Evolutionary conservation across 2,113 vertebrate genomes (phyloP).

Genomic region (Cottus gobio): DNA sequence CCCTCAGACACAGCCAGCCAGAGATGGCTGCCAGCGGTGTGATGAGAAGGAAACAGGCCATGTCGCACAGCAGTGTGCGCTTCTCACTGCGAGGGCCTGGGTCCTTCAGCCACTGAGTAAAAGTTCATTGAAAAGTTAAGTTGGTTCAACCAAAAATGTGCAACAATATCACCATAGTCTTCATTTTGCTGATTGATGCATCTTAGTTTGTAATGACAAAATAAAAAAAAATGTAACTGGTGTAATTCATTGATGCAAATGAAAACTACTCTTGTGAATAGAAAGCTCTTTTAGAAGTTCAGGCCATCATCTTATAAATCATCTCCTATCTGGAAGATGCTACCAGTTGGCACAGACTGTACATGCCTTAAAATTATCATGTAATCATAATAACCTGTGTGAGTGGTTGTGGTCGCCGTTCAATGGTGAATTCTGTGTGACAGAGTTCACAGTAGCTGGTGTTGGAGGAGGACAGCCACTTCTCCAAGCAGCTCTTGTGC

Average conservation of each 20-base stretch:
- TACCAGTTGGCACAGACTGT: background rate
- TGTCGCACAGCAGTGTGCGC: slow-evolving; percentile 95
- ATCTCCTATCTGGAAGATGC: background rate
- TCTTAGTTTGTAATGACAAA: background rate
- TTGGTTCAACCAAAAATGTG: background rate
- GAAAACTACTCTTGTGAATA: background rate
- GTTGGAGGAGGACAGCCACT: slow-evolving; percentile 98
- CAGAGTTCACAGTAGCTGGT: slow-evolving; percentile 99
- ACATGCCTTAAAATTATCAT: background rate
- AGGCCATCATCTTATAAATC: background rate
- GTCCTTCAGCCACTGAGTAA: slow-evolving; percentile 92
- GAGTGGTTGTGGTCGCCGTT: slow-evolving; percentile 93
- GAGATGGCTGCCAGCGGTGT: slow-evolving; percentile 95
- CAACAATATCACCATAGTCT: background rate
- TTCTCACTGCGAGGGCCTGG: slow-evolving; percentile 96
- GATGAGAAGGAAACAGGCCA: slow-evolving; percentile 98
- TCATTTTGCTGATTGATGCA: background rate
- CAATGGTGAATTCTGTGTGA: slow-evolving; percentile 96
- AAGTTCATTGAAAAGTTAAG: background rate
- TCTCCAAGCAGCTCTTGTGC: slow-evolving; percentile 98
- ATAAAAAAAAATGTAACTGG: background rate
- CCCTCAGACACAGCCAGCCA: slow-evolving; percentile 95
- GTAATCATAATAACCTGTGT: slow-evolving; percentile 88
- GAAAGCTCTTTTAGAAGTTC: background rate
- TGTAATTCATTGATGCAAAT: background rate